Conservation (phyloP, 2,888 invertebrate genomes). For the Drosophila longiperda region DNA sequence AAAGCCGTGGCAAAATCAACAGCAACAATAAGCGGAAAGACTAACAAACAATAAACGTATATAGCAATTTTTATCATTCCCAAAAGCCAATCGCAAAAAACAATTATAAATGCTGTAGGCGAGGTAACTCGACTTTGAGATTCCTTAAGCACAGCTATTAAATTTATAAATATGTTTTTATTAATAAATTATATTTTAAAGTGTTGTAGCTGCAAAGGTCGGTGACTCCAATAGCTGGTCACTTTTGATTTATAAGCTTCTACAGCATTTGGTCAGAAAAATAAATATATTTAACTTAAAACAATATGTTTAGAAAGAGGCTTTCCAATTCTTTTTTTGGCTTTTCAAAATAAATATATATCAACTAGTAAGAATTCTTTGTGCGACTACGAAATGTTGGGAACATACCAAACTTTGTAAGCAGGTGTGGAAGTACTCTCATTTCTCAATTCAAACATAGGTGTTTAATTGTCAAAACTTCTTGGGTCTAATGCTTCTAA, state of each 20-base stretch:
- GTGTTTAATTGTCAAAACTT: background rate
- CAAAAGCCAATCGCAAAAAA: slow-evolving; percentile 7
- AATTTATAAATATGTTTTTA: background rate
- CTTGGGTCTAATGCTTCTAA: background rate
- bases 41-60: slow-evolving; percentile 24
- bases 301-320: background rate
- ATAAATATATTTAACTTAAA: background rate
- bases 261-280: background rate
- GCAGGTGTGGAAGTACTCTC: background rate
- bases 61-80: slow-evolving; percentile 20
- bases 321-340: no score
- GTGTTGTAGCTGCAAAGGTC: background rate
- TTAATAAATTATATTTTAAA: background rate
- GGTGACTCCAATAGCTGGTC: background rate
- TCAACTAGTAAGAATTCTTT: no score
- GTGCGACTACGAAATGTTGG: no score
- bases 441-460: background rate
- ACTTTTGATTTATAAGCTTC: background rate
- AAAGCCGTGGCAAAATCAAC: slow-evolving; percentile 35
- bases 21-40: slow-evolving; percentile 36
- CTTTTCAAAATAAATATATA: no score
- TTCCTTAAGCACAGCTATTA: background rate
- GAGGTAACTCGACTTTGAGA: background rate
- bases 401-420: background rate
- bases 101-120: background rate